Conservation (phyloP, 2,888 invertebrate genomes). For the Fissipunctia ypsillon region DNA sequence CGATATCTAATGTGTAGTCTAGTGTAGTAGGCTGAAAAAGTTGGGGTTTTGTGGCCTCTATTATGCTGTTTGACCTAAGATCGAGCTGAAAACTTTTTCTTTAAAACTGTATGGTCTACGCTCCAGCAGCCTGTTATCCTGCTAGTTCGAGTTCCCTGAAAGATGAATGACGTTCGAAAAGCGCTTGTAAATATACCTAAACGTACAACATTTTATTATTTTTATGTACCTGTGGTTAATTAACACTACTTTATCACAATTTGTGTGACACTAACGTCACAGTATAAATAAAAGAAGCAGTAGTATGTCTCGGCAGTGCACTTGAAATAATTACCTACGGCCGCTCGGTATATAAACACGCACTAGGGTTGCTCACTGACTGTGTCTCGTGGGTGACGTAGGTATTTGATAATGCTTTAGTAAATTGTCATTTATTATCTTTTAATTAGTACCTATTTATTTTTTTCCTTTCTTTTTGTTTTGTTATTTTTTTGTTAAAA, state of each 20-base stretch:
- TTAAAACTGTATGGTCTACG: background rate
- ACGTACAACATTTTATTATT: background rate
- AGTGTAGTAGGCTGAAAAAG: background rate
- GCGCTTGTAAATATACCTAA: background rate
- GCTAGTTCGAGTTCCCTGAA: background rate
- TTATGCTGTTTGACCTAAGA: background rate
- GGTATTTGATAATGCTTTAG: no score
- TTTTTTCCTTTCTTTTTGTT: no score
- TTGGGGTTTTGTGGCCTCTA: background rate
- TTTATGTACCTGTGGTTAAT: background rate
- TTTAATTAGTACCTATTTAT: no score
- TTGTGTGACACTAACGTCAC: conserved; percentile 32
- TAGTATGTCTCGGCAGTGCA: no score
- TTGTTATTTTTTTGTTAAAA: no score
- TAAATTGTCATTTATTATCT: no score
- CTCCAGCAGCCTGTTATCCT: background rate
- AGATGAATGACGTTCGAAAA: conserved; percentile 1
- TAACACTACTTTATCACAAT: conserved; percentile 24
- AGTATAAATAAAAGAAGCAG: no score
- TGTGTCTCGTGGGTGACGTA: no score
- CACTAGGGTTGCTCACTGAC: no score
- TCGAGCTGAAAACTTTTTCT: background rate
- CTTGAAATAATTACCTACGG: no score
- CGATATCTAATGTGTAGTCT: background rate
- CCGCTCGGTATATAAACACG: no score